Evolutionary conservation across 2,113 vertebrate genomes (phyloP).

Genomic region (Aegithalos caudatus): DNA sequence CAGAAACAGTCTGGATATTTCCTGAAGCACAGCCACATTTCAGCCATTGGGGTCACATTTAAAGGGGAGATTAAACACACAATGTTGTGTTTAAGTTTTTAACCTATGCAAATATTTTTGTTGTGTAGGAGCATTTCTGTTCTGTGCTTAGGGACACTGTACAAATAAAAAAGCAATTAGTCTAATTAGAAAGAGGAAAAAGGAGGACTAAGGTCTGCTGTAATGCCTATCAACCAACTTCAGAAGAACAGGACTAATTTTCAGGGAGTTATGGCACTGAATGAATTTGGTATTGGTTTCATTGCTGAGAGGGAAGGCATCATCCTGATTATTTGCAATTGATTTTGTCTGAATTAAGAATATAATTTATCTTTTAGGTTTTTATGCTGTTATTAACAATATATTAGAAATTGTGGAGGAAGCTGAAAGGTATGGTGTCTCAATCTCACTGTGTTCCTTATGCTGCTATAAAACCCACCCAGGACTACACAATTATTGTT

Average conservation of each 20-base stretch:
- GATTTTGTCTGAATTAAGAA: not conserved
- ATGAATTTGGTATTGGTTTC: not conserved
- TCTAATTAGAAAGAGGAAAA: not conserved
- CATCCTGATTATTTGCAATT: not conserved
- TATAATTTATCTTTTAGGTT: not conserved
- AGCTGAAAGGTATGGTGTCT: conserved; percentile 78
- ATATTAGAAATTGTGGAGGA: conserved; percentile 54
- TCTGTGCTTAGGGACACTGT: not conserved
- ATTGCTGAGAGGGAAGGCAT: not conserved
- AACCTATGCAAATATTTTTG: not conserved
- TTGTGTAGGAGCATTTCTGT: not conserved
- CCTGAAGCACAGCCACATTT: not conserved
- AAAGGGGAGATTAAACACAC: not conserved
- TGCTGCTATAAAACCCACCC: not conserved
- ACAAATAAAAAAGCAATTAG: not conserved
- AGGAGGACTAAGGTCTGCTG: not conserved
- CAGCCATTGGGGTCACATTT: not conserved
- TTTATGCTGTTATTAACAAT: not conserved
- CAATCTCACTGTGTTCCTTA: conserved; percentile 72
- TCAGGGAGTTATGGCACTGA: not conserved
- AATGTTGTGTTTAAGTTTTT: not conserved
- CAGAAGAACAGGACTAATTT: not conserved
- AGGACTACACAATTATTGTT: not conserved
- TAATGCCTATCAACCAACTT: not conserved
- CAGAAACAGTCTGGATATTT: not conserved